phyloP scores from a whole-genome alignment of 2,888 invertebrate genomes.

The Drosophila acutilabella region DNA sequence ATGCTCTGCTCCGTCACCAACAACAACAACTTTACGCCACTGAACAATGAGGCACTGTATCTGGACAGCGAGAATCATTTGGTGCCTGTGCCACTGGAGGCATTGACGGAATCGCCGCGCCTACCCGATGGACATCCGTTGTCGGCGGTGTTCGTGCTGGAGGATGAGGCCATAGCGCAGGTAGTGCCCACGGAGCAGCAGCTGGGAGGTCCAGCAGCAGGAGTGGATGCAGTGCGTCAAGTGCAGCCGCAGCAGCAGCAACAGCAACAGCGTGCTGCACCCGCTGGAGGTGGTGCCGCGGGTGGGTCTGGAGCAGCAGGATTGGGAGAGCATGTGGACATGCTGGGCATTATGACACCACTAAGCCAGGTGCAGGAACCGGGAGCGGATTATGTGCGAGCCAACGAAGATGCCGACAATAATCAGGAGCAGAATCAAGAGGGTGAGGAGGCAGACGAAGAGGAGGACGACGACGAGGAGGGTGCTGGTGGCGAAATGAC shows the following conservation, averaged over 20 bases:
- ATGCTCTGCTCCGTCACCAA: constrained; percentile 88
- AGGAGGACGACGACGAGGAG: constrained; percentile 2
- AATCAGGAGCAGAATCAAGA: constrained; percentile 16
- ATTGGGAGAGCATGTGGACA: constrained; percentile 24
- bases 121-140: constrained; percentile 66
- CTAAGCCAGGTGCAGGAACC: constrained; percentile 47
- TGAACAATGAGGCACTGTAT: constrained; percentile 87
- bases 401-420: not conserved
- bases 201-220: not conserved
- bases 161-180: constrained; percentile 54
- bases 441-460: not conserved
- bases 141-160: constrained; percentile 59
- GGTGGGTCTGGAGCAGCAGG: not conserved
- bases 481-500: constrained; percentile 16
- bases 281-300: constrained; percentile 2
- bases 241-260: not conserved
- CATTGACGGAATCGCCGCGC: constrained; percentile 63
- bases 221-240: not conserved
- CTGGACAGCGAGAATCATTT: constrained; percentile 80
- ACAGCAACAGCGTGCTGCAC: not conserved
- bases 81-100: constrained; percentile 79
- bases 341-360: constrained; percentile 54
- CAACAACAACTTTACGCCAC: constrained; percentile 89
- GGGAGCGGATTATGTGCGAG: not conserved
- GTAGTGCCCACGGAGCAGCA: constrained; percentile 34